Base-by-base conservation (phyloP, 2,797 vertebrate genomes). In the Mus caroli region DNA sequence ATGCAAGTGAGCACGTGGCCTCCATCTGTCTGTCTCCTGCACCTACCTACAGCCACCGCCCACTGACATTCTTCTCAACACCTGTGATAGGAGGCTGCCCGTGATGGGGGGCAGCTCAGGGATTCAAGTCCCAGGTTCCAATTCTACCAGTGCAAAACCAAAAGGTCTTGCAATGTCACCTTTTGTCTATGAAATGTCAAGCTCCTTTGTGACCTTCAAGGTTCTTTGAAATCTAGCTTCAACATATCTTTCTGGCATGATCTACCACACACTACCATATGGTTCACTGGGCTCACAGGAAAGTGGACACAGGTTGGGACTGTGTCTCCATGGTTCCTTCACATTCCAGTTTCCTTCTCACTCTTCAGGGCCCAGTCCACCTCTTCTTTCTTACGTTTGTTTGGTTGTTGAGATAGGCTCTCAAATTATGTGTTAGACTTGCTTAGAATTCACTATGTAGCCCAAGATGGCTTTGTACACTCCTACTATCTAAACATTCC, bases 1-100 rank as follows among this genome's bases (percentile, higher is more conserved):
- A 1, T 4, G 6, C 3, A 31, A 40, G 46, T 26, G n/a, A 43
- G 17, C 19, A 7, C 1, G 0, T 31, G 1, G 34, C 71, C 52
- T 26, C 3, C 9, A 4, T 34, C 52, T 0, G 3, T 26, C 52
- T 0, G 31, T 12, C 64, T 69, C 87, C 80, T n/a, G 52, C 12
- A 7, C 22, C 17, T 31, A 7, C 22, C 17, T 31, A 37, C 10
- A 50, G n/a, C 31, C 10, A 15, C 3, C 3, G 24, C 43, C 75
- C 73, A 56, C 9, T 67, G 20, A 78, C 14, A 15, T 40, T 90
- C 75, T 56, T 37, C 80, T 80, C 73, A 40, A 62, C 62, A 58
- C 28, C 8, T 26, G 24, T 46, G 64, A 56, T 75, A 58, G 58
- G 28, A 43, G 28, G 24, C 73, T 50, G 31, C 64, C 64, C 14